These are phyloP conservation scores for Loris lydekkerianus DNA, from an alignment of 2,797 vertebrate species.

Conservation along the genomic window DNA sequence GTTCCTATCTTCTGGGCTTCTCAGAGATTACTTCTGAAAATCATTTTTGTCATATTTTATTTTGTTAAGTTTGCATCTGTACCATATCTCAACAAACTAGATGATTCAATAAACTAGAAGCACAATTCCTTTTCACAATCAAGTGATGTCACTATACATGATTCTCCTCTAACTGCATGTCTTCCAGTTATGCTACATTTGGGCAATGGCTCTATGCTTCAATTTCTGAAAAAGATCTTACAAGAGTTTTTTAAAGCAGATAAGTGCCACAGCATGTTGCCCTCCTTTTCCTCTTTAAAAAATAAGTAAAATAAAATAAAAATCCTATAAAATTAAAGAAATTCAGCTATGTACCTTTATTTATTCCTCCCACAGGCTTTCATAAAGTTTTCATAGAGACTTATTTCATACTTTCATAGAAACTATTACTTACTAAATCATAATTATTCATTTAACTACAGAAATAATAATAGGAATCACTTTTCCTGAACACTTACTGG, in stretches of 20 bases:
- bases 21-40: slow-evolving; percentile 58
- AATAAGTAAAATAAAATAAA: slow-evolving; percentile 25
- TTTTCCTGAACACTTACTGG: background rate
- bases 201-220: background rate
- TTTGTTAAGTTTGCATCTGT: slow-evolving; percentile 38
- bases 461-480: background rate
- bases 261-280: background rate
- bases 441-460: slow-evolving; percentile 27
- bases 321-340: slow-evolving; percentile 34
- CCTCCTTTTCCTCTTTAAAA: slow-evolving; percentile 1
- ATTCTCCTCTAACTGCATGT: slow-evolving; percentile 21
- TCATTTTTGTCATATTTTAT: slow-evolving; percentile 51
- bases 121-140: background rate
- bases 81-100: slow-evolving; percentile 44
- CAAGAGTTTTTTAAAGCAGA: slow-evolving; percentile 21
- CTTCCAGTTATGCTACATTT: slow-evolving; percentile 51
- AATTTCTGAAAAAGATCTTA: slow-evolving; percentile 35
- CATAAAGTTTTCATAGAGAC: slow-evolving; percentile 1
- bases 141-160: background rate
- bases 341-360: slow-evolving; percentile 27
- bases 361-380: background rate
- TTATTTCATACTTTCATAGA: slow-evolving; percentile 39
- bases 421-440: slow-evolving; percentile 32
- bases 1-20: slow-evolving; percentile 17
- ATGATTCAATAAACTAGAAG: slow-evolving; percentile 22